Evolutionary conservation across 2,113 vertebrate species (phyloP), one percentile per base, ranked within the genome.

Genomic region (Girardinichthys multiradiatus): DNA sequence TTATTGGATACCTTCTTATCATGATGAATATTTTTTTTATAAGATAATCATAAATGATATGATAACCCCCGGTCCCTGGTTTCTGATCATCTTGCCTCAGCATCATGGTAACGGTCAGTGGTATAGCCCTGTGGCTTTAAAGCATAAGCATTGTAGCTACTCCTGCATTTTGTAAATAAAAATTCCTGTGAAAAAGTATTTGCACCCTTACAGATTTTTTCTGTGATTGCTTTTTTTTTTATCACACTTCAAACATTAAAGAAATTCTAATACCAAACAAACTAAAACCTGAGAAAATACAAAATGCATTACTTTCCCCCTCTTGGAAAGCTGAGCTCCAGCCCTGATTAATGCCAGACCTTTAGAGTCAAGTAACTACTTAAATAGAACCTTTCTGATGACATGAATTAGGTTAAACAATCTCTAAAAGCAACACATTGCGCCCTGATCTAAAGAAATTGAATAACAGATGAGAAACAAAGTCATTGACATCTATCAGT

Each of bases 101-200:
- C 81, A 81, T 81, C 67, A 42, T 77, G 84, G 72, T 79, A 74
- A 11, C 2, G 63, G 64, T 74, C 74, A 42, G 45, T 67, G 61
- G 64, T 51, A 31, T 57, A 2, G 39, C 12, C 2, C 37, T 39
- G 67, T 70, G 33, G 12, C 72, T 75, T 68, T 57, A 11, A 70
- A 70, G 72, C 15, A 39, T 4, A 48, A 31, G n/a, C 37, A 76
- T 70, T 4, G 77, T 82, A n/a, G n/a, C 72, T 54, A 62, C 80
- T 60, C 84, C 80, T 12, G 78, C 14, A 74, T 76, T 85, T 66
- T 80, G 68, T 86, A 78, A 86, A 89, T 66, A 82, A 76, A 85
- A 86, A 87, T 82, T 86, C 19, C 4, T 24, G 19, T 24, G 45
- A 48, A 48, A 4, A 48, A 8, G 7, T 19, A 48, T 4, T 21